These are phyloP conservation scores for Ophonus ardosiacus DNA, from an alignment of 2,888 invertebrate species.

Conservation along the genomic window DNA sequence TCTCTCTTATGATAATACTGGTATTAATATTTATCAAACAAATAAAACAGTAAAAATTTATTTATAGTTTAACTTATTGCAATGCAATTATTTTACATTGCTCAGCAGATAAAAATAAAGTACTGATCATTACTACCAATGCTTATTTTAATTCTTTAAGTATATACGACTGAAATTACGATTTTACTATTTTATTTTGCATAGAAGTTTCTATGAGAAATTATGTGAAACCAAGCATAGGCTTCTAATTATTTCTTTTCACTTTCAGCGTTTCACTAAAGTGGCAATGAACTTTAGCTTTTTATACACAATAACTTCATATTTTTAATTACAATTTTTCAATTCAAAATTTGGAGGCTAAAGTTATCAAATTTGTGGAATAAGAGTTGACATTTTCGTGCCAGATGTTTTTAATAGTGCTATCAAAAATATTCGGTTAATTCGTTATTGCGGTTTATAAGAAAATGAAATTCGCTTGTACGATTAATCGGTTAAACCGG, in stretches of 20 bases:
- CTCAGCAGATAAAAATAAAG: slow-evolving; percentile 19
- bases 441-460: no score
- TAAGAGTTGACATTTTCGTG: no score
- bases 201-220: slow-evolving; percentile 21
- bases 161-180: slow-evolving; percentile 14
- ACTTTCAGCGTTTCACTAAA: slow-evolving; percentile 52
- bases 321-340: not conserved
- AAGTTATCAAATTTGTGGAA: no score
- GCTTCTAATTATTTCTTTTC: slow-evolving; percentile 50
- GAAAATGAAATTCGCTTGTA: no score
- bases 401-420: no score
- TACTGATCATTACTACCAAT: slow-evolving; percentile 18
- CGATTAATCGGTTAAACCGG: no score
- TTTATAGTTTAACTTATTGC: slow-evolving; percentile 2
- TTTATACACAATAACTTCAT: not conserved
- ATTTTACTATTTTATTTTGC: slow-evolving; percentile 35
- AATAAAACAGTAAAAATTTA: slow-evolving; percentile 29
- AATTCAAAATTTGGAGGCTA: not conserved
- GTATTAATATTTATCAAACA: slow-evolving; percentile 32
- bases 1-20: slow-evolving; percentile 25
- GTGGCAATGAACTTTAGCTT: slow-evolving; percentile 49
- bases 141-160: slow-evolving; percentile 17
- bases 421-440: no score
- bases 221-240: slow-evolving; percentile 41
- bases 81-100: not conserved